A percentile compares a stretch with the other conserved stretches of the same genome.
Conservation (phyloP, 2,888 invertebrate species). For the Tetragnatha montana region DNA sequence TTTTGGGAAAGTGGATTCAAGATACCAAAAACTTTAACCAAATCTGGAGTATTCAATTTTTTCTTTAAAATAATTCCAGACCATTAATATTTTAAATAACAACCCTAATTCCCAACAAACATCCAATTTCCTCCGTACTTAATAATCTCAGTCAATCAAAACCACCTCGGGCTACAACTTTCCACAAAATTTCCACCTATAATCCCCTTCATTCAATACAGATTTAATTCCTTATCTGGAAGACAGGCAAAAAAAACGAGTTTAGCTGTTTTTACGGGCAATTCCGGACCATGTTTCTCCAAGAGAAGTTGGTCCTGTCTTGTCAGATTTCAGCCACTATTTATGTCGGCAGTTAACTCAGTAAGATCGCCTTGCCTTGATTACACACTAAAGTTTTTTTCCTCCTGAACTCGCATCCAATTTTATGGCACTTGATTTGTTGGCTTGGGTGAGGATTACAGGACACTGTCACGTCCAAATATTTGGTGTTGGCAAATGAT, state of each 20-base stretch:
- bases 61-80: no score
- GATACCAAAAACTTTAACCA: no score
- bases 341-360: conserved; percentile 27
- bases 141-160: no score
- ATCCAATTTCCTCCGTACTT: not conserved
- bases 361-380: conserved; percentile 29
- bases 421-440: conserved; percentile 49
- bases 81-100: no score
- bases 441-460: conserved; percentile 20
- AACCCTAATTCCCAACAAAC: not conserved
- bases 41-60: no score
- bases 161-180: not conserved
- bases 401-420: not conserved
- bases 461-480: conserved; percentile 51
- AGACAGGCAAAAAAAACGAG: not conserved
- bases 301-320: conserved; percentile 11
- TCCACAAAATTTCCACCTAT: not conserved
- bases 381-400: conserved; percentile 20
- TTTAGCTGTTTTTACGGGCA: conserved; percentile 26
- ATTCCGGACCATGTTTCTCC: conserved; percentile 26
- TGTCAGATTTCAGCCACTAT: conserved; percentile 26
- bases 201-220: not conserved
- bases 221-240: not conserved
- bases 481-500: conserved; percentile 51
- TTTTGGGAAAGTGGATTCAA: no score